phyloP scores from a whole-genome alignment of 1,140 invertebrate species.

The Lordiphosa mommai region DNA sequence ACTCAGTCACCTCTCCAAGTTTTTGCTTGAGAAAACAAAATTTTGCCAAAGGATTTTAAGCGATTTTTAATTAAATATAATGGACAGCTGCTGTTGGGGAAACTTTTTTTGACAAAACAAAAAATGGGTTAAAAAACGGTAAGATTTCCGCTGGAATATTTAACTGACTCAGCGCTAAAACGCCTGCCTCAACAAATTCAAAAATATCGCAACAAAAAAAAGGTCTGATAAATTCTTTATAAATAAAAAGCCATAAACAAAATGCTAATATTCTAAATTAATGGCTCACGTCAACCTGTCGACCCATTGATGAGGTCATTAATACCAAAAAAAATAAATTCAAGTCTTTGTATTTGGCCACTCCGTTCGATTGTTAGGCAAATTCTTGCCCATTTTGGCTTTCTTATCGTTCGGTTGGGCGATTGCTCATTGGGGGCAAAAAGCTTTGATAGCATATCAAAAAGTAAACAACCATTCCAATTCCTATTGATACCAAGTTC shows the following conservation, averaged over 20 bases:
- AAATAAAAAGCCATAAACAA: conserved; percentile 25
- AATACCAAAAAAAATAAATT: neutral
- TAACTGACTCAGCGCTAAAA: conserved; percentile 62
- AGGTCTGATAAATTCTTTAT: neutral
- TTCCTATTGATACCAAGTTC: conserved; percentile 27
- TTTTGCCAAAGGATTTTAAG: conserved; percentile 60
- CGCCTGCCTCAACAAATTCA: conserved; percentile 57
- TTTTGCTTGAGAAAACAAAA: conserved; percentile 34
- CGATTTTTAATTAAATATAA: conserved; percentile 76
- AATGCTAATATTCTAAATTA: neutral
- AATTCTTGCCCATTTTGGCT: neutral
- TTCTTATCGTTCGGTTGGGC: neutral
- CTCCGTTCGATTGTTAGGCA: neutral
- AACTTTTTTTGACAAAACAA: conserved; percentile 41
- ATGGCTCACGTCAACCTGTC: neutral
- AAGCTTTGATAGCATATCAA: conserved; percentile 5
- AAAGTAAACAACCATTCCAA: neutral
- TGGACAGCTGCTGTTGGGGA: conserved; percentile 50
- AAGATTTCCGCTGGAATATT: conserved; percentile 44
- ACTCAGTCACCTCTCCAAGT: conserved; percentile 55
- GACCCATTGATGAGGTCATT: neutral
- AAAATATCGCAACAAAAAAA: conserved; percentile 9
- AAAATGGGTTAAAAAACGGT: conserved; percentile 14
- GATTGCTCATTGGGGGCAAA: conserved; percentile 1
- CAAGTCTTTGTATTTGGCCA: neutral